Evolutionary conservation across 2,888 invertebrate genomes (phyloP), one percentile per base, ranked within the genome.

Genomic region (Aradus depressus): DNA sequence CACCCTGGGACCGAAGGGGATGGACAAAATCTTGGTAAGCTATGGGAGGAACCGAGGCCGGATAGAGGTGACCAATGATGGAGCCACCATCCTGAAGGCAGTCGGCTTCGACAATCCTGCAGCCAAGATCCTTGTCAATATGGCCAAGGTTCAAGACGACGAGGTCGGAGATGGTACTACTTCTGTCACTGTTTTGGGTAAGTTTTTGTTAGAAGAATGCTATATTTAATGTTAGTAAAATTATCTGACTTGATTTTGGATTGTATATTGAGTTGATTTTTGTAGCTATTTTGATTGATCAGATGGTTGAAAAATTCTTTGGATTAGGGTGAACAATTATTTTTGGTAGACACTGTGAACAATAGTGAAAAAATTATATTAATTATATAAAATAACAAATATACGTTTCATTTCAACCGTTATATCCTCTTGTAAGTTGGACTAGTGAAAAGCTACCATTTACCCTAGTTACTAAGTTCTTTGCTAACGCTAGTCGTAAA

Each of bases 121-220:
- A 25, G 97, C 97, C 1, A 99, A 98, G 72, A 90, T 98, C 63
- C 75, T 98, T 44, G 95, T 98, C n/a, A 93, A 98, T 61, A 96
- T 98, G 81, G 89, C 97, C 12, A 87, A 89, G 70, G 93, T 93
- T 3, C 98, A 98, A 67, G 98, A 98, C 72, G 93, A 93, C 66
- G 98, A 98, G 76, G 97, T 98, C 53, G 98, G 98, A 38, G 98
- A 99, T 77, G 98, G 98, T 12, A 99, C 98, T n/a, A 99, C 98
- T 34, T 97, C 97, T 1, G 98, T 99, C 0, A 92, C 96, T 48
- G 97, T 95, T 35, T 70, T 83, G 58, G 82, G 82, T 82, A 67
- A 60, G 66, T 62, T 26, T 5, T 12, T 38, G 18, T 38, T 12
- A 8, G 14, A 14, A 12, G n/a, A 12, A 38, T 8, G 8, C 18